Evolutionary conservation across 2,888 invertebrate genomes (phyloP).

Genomic region (Aromia moschata): DNA sequence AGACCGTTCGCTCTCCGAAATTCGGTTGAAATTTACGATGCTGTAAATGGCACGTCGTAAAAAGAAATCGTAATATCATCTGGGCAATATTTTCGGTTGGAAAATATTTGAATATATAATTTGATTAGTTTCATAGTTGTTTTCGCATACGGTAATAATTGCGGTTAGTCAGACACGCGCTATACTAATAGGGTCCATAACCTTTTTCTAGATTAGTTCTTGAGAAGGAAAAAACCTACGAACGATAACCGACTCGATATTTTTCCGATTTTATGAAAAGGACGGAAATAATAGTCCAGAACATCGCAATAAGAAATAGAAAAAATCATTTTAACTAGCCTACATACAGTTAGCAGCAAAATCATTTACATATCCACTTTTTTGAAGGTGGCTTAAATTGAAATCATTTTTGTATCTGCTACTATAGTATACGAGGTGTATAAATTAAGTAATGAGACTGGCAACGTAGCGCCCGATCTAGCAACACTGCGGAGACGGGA

Average conservation of each 20-base stretch:
- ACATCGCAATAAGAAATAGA: too few species aligned
- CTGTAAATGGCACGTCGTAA: conserved; percentile 26
- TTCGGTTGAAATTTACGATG: conserved; percentile 25
- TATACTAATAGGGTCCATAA: conserved; percentile 9
- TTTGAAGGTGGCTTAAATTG: too few species aligned
- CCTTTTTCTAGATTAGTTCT: conserved; percentile 13
- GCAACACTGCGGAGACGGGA: too few species aligned
- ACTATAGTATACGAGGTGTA: too few species aligned
- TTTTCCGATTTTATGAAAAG: too few species aligned
- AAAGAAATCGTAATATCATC: conserved; percentile 24
- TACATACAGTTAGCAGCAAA: too few species aligned
- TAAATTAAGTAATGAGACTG: too few species aligned
- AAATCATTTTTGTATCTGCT: too few species aligned
- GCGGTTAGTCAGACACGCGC: conserved; percentile 3
- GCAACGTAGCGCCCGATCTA: too few species aligned
- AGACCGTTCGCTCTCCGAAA: not conserved
- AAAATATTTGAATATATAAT: conserved; percentile 7
- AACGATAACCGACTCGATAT: not conserved
- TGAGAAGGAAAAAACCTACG: not conserved
- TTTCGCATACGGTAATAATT: conserved; percentile 2
- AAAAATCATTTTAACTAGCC: too few species aligned
- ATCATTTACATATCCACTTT: too few species aligned
- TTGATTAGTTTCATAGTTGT: conserved; percentile 1
- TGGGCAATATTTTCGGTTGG: not conserved
- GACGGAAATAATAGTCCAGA: too few species aligned